Evolutionary conservation across 2,113 vertebrate genomes (phyloP).

Genomic region (Daphoenositta chrysoptera): DNA sequence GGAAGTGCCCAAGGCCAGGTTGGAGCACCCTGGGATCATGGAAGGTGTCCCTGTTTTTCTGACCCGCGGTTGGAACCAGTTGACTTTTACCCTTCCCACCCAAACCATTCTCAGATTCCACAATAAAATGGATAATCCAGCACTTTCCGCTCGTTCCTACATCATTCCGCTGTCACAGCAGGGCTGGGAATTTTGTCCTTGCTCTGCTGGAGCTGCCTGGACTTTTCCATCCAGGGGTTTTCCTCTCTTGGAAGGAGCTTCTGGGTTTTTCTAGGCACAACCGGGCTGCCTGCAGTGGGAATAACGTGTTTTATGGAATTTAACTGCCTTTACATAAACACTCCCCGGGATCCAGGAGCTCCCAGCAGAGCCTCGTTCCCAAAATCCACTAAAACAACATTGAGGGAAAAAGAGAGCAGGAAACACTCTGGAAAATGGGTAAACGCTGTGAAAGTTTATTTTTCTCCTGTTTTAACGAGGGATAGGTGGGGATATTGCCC

Average conservation of each 20-base stretch:
- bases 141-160: background rate
- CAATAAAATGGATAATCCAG: background rate
- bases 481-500: background rate
- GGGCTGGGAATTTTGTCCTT: background rate
- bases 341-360: background rate
- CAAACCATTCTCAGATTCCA: background rate
- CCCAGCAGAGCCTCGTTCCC: background rate
- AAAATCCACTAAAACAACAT: background rate
- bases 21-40: fast-evolving
- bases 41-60: background rate
- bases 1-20: fast-evolving
- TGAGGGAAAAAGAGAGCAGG: background rate
- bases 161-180: background rate
- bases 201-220: background rate
- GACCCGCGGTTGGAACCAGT: fast-evolving
- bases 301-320: background rate
- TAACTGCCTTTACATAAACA: background rate
- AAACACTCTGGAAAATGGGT: background rate
- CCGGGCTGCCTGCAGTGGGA: background rate
- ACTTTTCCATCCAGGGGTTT: background rate
- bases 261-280: background rate
- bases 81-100: background rate
- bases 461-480: background rate
- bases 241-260: background rate
- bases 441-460: background rate